phyloP scores from a whole-genome alignment of 2,113 vertebrate species.

The Otis tarda region DNA sequence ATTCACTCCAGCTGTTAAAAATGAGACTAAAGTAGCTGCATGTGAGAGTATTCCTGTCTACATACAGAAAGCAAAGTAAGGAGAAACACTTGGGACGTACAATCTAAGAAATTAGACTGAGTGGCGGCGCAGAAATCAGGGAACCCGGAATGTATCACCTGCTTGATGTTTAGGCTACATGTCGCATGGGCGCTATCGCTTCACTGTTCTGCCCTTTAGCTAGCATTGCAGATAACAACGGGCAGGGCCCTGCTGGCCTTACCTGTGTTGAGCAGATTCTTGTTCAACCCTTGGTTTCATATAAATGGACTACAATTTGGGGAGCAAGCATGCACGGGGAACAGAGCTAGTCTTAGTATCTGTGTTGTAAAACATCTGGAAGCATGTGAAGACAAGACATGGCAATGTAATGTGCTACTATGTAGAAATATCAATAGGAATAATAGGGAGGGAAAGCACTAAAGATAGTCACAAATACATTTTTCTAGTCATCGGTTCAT shows the following conservation, averaged over 20 bases:
- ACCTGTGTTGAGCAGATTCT: background rate
- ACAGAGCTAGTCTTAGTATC: background rate
- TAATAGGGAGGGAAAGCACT: background rate
- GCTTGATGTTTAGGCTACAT: background rate
- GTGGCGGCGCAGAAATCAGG: background rate
- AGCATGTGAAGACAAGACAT: background rate
- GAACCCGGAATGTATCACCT: accelerated
- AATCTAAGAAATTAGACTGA: background rate
- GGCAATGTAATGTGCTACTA: background rate
- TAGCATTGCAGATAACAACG: background rate
- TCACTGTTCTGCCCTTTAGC: background rate
- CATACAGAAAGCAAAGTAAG: background rate
- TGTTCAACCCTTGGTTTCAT: background rate
- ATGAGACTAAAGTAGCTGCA: background rate
- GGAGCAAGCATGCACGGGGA: background rate
- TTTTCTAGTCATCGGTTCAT: background rate
- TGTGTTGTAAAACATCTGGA: background rate
- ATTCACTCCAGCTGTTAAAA: background rate
- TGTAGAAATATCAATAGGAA: background rate
- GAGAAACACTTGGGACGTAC: background rate
- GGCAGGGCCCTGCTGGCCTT: background rate
- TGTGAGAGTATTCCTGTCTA: background rate
- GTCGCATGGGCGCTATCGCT: background rate
- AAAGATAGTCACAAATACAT: background rate
- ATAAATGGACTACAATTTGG: background rate